A percentile compares a stretch with the other conserved stretches of the same genome.
Conservation (phyloP, 1,140 invertebrate genomes). For the Drosophila athabasca region DNA sequence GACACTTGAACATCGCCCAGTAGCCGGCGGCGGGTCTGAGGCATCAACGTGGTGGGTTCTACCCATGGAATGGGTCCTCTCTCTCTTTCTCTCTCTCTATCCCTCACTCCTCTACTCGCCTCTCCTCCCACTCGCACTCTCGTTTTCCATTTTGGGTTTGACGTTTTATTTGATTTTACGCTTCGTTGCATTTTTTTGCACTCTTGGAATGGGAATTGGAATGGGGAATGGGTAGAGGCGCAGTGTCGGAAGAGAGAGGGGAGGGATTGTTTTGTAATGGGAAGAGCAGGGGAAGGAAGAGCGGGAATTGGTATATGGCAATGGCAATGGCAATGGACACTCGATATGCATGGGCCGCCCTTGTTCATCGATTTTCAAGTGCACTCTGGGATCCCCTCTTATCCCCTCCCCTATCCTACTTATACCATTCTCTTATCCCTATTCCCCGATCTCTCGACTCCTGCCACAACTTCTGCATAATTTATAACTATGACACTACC, state of each 20-base stretch:
- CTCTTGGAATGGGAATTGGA: conserved; percentile 40
- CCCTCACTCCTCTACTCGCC: conserved; percentile 11
- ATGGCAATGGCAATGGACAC: conserved; percentile 35
- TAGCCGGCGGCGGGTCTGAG: conserved; percentile 41
- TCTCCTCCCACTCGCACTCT: conserved; percentile 23
- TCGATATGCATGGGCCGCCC: conserved; percentile 62
- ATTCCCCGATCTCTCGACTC: conserved; percentile 42
- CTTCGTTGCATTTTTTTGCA: conserved; percentile 74
- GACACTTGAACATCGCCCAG: conserved; percentile 69
- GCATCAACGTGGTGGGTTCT: conserved; percentile 47
- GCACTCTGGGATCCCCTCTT: background rate
- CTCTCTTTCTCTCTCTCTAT: background rate
- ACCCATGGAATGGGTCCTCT: conserved; percentile 26
- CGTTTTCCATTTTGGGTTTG: conserved; percentile 54
- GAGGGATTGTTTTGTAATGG: too few relatives aligned
- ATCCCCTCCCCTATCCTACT: background rate
- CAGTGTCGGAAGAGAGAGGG: background rate
- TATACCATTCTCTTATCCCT: conserved; percentile 16
- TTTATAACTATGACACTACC: conserved; percentile 72
- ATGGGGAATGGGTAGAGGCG: background rate
- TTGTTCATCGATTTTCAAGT: conserved; percentile 75
- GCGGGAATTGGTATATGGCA: background rate
- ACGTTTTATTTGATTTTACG: conserved; percentile 81
- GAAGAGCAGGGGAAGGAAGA: background rate
- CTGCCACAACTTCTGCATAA: conserved; percentile 60